Evolutionary conservation across 2,888 invertebrate genomes (phyloP), one percentile per base, ranked within the genome.

Genomic region (Andrena praecox): DNA sequence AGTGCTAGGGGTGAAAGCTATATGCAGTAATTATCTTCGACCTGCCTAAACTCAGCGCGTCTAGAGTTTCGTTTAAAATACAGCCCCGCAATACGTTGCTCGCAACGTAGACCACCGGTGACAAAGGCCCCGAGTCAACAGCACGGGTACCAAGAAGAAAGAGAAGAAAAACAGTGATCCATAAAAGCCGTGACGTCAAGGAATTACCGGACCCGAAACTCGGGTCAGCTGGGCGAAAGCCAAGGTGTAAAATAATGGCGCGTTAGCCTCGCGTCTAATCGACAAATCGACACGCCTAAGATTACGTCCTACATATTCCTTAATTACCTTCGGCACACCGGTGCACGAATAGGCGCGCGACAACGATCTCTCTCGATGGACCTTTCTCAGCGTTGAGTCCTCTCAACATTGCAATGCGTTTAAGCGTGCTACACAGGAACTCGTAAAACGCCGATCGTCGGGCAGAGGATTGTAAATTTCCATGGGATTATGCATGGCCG

Each of bases 171-270:
- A 68, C 64, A 74, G 52, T 60, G 42, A 64, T 66, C 54, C 52
- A 59, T 76, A 76, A 84, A 75, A 73, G 63, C 62, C 76, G 74
- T 85, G 81, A 85, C 87, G 81, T 80, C 87, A 86, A 85, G 77
- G 76, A 83, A 86, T 78, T 67, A 79, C 62, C 73, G 60, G 71
- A 68, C 59, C 56, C 56, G 56, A 56, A 76, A 79, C 75, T 71
- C 63, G 59, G 74, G 81, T 78, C 78, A 73, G 66, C 80, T 89
- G 88, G 87, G 74, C 63, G 70, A 74, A 59, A 83, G 87, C 87
- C 89, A 86, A 84, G 82, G 64, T 74, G 71, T 82, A 85, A 86
- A 89, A 84, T 87, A 89, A 86, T 85, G 82, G 82, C 60, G 56
- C 67, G 80, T 87, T 86, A 87, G 85, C 89, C 71, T 74, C 83